Evolutionary conservation across 2,113 vertebrate species (phyloP).

Genomic region (Scalopus aquaticus): DNA sequence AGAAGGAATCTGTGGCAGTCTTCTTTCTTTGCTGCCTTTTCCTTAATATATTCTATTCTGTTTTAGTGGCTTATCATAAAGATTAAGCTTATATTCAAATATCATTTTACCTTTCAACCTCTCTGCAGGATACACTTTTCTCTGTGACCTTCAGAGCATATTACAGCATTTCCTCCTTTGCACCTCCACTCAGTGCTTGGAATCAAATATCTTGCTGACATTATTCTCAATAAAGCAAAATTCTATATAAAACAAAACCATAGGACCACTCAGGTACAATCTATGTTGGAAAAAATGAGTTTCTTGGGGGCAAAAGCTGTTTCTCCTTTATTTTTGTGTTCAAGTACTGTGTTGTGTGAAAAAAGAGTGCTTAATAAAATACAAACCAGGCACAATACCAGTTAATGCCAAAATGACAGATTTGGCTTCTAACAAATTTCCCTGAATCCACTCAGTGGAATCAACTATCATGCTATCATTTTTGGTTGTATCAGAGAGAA

Average conservation of each 20-base stretch:
- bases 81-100: constrained; percentile 10
- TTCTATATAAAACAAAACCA: neutral
- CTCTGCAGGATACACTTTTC: neutral
- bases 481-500: neutral
- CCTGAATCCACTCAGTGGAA: neutral
- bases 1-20: neutral
- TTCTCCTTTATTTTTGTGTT: neutral
- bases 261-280: neutral
- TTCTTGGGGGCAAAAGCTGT: neutral
- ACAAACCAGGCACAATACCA: neutral
- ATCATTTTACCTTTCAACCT: neutral
- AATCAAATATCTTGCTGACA: neutral
- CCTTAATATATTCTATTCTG: neutral
- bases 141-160: neutral
- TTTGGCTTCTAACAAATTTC: neutral
- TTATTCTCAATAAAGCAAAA: neutral
- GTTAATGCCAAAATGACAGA: neutral
- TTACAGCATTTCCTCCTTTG: neutral
- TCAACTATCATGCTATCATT: neutral
- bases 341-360: neutral
- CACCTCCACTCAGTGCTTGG: neutral
- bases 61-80: neutral
- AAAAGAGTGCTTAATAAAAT: neutral
- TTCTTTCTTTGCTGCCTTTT: neutral
- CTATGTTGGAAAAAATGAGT: neutral